Evolutionary conservation across 2,797 vertebrate genomes (phyloP).

Genomic region (Nyctalus aviator): DNA sequence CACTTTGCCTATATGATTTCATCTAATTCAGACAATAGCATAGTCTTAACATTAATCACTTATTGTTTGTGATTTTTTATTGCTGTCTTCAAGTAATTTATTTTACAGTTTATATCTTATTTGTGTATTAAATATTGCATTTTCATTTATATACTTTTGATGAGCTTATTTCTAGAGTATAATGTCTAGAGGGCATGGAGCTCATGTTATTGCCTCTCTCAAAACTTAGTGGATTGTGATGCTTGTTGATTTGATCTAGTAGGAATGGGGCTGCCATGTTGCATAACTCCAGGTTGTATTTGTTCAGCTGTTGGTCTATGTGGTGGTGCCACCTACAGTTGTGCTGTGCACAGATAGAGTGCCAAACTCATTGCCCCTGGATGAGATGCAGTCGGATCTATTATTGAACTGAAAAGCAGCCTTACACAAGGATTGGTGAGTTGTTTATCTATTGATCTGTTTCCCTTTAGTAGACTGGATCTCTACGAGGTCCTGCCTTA

Average conservation of each 20-base stretch:
- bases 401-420: constrained; percentile 34
- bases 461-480: not conserved
- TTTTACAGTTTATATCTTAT: constrained; percentile 22
- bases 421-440: not conserved
- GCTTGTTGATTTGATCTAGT: not conserved
- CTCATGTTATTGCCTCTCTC: not conserved
- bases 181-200: not conserved
- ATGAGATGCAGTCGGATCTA: not conserved
- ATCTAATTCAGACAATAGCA: constrained; percentile 25
- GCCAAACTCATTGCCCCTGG: not conserved
- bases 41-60: not conserved
- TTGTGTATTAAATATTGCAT: not conserved
- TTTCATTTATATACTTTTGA: constrained; percentile 29
- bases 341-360: not conserved
- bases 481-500: not conserved
- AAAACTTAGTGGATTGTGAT: not conserved
- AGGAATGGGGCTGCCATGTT: not conserved
- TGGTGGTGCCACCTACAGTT: not conserved
- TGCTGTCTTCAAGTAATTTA: not conserved
- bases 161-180: not conserved
- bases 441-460: not conserved
- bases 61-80: not conserved
- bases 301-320: not conserved
- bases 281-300: not conserved
- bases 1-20: not conserved